Percentiles rank a stretch among this genome's conserved stretches.
Evolutionary conservation across 2,888 invertebrate genomes (phyloP).

Genomic region (Drosophila acutilabella): DNA sequence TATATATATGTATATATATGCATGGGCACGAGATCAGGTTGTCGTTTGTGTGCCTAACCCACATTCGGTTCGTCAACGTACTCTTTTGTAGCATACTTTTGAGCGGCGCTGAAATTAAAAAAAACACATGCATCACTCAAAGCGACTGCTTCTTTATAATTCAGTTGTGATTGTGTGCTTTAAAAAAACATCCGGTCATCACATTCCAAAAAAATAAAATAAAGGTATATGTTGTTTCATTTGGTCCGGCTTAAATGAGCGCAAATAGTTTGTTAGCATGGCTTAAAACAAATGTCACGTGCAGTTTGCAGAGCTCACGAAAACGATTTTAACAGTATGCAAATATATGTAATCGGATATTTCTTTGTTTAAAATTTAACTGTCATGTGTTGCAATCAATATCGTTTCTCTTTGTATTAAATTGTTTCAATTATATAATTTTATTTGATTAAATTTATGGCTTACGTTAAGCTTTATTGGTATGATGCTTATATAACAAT

Average conservation of each 20-base stretch:
- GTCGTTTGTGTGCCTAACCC: slow-evolving; percentile 29
- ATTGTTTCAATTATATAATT: not conserved
- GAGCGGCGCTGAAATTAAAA: slow-evolving; percentile 26
- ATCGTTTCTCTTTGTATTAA: not conserved
- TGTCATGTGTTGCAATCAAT: not conserved
- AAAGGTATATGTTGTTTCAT: slow-evolving; percentile 1
- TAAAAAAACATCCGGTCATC: not conserved
- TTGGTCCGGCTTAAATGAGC: slow-evolving; percentile 1
- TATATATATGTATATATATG: not conserved
- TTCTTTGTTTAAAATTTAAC: not conserved
- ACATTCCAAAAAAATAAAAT: too few species aligned
- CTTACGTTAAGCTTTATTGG: not conserved
- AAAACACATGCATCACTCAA: slow-evolving; percentile 8
- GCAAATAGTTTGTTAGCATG: slow-evolving; percentile 6
- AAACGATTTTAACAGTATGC: not conserved
- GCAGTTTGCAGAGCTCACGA: slow-evolving; percentile 2
- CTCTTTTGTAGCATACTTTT: slow-evolving; percentile 49
- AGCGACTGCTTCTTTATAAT: slow-evolving; percentile 25
- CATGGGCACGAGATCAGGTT: too few species aligned
- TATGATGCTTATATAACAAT: not conserved
- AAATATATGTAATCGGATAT: not conserved
- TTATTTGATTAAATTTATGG: not conserved
- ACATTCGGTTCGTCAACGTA: slow-evolving; percentile 31
- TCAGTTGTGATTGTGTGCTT: slow-evolving; percentile 27
- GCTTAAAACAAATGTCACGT: too few species aligned